These are phyloP conservation scores for Todus mexicanus DNA, from an alignment of 2,797 vertebrate genomes.

Conservation along the genomic window DNA sequence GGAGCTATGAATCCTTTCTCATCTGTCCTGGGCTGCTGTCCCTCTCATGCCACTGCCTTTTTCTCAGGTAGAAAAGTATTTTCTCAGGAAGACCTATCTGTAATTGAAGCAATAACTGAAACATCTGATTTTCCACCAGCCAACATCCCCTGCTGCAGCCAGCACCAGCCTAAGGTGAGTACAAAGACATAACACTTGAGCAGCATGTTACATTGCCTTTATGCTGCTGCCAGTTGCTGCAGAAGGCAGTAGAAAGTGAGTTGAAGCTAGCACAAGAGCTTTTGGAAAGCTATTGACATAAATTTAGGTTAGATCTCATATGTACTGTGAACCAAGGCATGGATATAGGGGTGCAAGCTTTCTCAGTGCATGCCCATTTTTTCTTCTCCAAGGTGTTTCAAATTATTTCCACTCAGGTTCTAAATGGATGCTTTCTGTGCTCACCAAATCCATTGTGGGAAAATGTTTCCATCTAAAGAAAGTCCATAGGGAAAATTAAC, in stretches of 20 bases:
- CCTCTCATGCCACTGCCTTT: background rate
- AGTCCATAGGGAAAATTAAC: background rate
- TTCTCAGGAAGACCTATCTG: background rate
- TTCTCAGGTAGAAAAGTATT: background rate
- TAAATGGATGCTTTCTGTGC: background rate
- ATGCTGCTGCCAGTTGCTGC: background rate
- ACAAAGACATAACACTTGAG: background rate
- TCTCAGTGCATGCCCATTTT: background rate
- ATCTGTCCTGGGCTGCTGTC: background rate
- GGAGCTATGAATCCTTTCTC: background rate
- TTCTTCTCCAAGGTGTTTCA: background rate
- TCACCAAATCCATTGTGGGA: background rate
- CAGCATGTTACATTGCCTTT: background rate
- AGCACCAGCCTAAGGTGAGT: background rate
- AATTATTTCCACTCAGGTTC: background rate
- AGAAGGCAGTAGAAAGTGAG: background rate
- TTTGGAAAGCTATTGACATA: background rate
- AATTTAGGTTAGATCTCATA: background rate
- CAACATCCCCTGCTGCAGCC: slow-evolving; percentile 30
- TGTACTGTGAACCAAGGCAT: background rate
- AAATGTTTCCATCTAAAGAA: background rate
- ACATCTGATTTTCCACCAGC: background rate
- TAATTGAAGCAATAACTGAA: slow-evolving; percentile 31
- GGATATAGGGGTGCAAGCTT: background rate
- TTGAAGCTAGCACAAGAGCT: background rate